Evolutionary conservation across 2,113 vertebrate species (phyloP).

Genomic region (Cynocephalus volans): DNA sequence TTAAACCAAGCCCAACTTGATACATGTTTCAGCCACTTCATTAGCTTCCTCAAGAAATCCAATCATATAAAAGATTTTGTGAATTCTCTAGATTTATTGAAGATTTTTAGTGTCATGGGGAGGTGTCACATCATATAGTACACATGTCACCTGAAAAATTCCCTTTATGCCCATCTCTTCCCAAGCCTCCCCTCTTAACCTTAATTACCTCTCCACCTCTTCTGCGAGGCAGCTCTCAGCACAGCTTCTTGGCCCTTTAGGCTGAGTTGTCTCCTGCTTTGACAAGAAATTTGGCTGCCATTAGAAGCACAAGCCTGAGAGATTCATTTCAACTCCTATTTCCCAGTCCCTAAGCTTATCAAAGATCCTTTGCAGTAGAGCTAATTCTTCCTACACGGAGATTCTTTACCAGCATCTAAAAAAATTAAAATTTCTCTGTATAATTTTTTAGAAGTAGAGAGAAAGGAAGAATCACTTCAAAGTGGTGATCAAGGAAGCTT

Average conservation of each 20-base stretch:
- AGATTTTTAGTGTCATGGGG: not conserved
- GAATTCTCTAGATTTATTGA: slow-evolving; percentile 18
- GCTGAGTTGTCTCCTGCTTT: not conserved
- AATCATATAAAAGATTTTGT: slow-evolving; percentile 6
- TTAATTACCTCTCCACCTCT: not conserved
- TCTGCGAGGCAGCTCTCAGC: not conserved
- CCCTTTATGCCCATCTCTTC: not conserved
- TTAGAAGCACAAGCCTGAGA: not conserved
- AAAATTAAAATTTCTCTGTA: not conserved
- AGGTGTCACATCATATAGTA: not conserved
- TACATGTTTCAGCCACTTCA: not conserved
- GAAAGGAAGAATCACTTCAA: slow-evolving; percentile 42
- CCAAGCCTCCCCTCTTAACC: not conserved
- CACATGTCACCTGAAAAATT: slow-evolving; percentile 11
- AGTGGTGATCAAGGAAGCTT: not conserved
- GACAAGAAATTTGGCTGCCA: slow-evolving; percentile 14
- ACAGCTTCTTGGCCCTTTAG: not conserved
- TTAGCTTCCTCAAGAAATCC: slow-evolving; percentile 38
- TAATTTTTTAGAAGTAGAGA: not conserved
- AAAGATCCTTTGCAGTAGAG: slow-evolving; percentile 8
- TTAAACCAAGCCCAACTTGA: not conserved
- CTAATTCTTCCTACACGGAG: slow-evolving; percentile 50
- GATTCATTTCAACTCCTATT: slow-evolving; percentile 12
- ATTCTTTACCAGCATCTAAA: slow-evolving; percentile 19
- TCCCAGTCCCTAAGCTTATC: not conserved